phyloP scores from a whole-genome alignment of 2,113 vertebrate species.

The Hippocampus barbouri region DNA sequence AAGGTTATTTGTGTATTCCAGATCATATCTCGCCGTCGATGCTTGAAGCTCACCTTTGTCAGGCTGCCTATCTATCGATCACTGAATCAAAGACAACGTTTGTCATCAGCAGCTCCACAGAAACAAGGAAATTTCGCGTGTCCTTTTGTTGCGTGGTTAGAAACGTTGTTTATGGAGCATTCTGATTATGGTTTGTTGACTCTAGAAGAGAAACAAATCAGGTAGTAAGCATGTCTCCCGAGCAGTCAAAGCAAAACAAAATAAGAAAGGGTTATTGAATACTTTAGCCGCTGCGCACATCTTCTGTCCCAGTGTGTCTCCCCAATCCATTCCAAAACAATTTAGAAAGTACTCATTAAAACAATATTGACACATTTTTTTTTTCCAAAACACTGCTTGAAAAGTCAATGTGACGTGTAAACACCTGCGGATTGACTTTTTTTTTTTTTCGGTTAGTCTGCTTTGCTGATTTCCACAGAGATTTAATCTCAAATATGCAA shows the following conservation, averaged over 20 bases:
- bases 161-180: conserved; percentile 7
- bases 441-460: conserved; percentile 14
- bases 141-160: conserved; percentile 4
- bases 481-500: conserved; percentile 19
- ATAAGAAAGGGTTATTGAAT: not conserved
- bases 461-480: conserved; percentile 29
- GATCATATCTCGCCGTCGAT: conserved; percentile 34
- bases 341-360: conserved; percentile 5
- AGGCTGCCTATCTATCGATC: conserved; percentile 8
- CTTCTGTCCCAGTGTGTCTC: not conserved
- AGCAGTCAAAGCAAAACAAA: not conserved
- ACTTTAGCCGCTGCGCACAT: not conserved
- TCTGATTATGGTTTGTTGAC: conserved; percentile 13
- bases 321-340: not conserved
- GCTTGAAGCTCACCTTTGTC: conserved; percentile 45
- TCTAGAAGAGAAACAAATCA: not conserved
- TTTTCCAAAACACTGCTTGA: not conserved
- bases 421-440: conserved; percentile 37
- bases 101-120: conserved; percentile 16
- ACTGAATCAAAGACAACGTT: conserved; percentile 32
- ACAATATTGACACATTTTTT: conserved; percentile 5
- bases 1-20: conserved; percentile 33
- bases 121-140: conserved; percentile 11
- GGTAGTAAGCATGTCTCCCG: not conserved
- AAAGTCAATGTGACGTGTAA: conserved; percentile 8